Base-by-base conservation (phyloP, 2,888 invertebrate species). In the Busseola fusca region DNA sequence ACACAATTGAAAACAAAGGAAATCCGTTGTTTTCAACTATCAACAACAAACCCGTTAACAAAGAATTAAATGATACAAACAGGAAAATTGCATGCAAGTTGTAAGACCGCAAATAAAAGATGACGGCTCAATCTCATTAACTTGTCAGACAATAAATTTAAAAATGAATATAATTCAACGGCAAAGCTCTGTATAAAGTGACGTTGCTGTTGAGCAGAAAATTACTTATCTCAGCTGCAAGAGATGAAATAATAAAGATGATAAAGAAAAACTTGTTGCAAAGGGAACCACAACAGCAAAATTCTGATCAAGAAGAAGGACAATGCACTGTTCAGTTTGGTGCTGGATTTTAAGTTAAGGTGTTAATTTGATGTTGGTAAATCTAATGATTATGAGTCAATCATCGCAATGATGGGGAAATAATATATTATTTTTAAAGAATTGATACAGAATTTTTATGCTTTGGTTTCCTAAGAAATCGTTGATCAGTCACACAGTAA, bases 111-210 rank as follows among this genome's bases (percentile, higher is more conserved):
- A 50, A 65, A 58, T 66, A 52, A 65, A 57, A 45, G 25, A 25
- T 58, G 68, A 37, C 30, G 60, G 25, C 60, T 34, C 48, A 48
- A 80, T 80, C 56, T 83, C 50, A 73, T 76, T 76, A 76, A 59
- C 34, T 56, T 45, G 62, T 40, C 62, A 65, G 50, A 74, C 14
- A 58, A 66, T 70, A 76, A 70, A 74, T 74, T 48, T 0, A 54
- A 65, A 74, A 76, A 68, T 54, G n/a, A 69, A 52, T 56, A 50
- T 71, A 50, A 69, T 68, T 72, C 42, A 68, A 37, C 34, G 18
- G 9, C 64, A 56, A 58, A 57, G 25, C 30, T 65, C 9, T 58
- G 30, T 37, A 14, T 6, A 50, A 57, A 66, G 45, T 60, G 72
- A 64, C 45, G 14, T 56, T 52, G 60, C 25, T 27, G 60, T 68